phyloP scores from a whole-genome alignment of 2,797 vertebrate species.

The Acipenser oxyrinchus region DNA sequence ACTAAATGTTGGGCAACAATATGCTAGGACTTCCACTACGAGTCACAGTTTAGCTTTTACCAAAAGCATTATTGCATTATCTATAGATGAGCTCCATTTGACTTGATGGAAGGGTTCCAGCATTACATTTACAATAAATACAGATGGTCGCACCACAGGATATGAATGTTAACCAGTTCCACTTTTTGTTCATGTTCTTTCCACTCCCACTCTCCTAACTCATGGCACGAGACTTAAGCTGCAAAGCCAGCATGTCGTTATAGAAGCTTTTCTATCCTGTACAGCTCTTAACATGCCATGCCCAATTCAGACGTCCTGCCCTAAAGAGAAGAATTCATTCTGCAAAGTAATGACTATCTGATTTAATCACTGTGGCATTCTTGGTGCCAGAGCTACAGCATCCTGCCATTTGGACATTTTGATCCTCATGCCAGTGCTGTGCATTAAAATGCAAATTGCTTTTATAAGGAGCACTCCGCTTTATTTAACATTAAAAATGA shows the following conservation, averaged over 20 bases:
- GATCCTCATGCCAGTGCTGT: constrained; percentile 17
- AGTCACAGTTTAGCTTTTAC: too few relatives aligned
- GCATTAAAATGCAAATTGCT: constrained; percentile 9
- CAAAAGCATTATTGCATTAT: too few relatives aligned
- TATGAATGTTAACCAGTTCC: too few relatives aligned
- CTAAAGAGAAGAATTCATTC: constrained; percentile 17
- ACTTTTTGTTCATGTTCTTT: too few relatives aligned
- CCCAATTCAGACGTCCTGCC: constrained; percentile 20
- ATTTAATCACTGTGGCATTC: constrained; percentile 30
- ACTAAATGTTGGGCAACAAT: too few relatives aligned
- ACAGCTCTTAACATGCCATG: background rate
- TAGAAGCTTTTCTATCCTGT: too few relatives aligned
- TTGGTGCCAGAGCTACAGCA: constrained; percentile 18
- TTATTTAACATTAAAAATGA: constrained; percentile 10
- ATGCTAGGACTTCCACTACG: too few relatives aligned
- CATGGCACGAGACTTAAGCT: constrained; percentile 25
- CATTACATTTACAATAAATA: too few relatives aligned
- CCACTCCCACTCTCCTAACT: too few relatives aligned
- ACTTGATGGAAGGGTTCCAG: too few relatives aligned
- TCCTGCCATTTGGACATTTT: constrained; percentile 23
- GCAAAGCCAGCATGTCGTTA: constrained; percentile 29
- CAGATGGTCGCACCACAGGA: too few relatives aligned
- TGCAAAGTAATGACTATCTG: constrained; percentile 16
- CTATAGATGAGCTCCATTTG: too few relatives aligned
- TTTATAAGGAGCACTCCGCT: constrained; percentile 10